A percentile compares a stretch with the other conserved stretches of the same genome.
These are phyloP conservation scores for Cyprinus carpio DNA, from an alignment of 2,113 vertebrate genomes.

Conservation along the genomic window DNA sequence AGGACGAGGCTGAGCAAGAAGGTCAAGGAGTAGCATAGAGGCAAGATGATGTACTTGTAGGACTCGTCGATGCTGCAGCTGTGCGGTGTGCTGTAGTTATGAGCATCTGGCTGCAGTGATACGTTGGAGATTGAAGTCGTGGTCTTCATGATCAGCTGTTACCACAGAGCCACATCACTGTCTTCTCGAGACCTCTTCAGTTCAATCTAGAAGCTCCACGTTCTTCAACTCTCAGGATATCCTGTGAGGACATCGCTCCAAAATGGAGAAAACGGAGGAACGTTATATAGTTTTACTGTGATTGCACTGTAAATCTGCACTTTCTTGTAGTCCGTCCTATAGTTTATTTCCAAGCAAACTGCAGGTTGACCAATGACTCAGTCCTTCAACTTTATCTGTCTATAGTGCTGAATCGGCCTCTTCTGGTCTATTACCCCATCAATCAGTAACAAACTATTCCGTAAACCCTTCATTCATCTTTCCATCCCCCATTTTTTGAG, in stretches of 20 bases:
- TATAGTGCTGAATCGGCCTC: conserved; percentile 75
- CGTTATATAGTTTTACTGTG: neutral
- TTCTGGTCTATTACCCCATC: conserved; percentile 76
- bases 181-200: conserved; percentile 1
- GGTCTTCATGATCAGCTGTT: conserved; percentile 49
- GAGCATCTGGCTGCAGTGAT: conserved; percentile 30
- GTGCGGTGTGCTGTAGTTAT: neutral
- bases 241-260: neutral
- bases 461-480: conserved; percentile 50
- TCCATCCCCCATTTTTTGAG: neutral
- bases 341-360: conserved; percentile 42
- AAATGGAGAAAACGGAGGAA: conserved; percentile 13
- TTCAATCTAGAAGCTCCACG: neutral
- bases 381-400: conserved; percentile 55
- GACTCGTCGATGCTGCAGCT: conserved; percentile 80
- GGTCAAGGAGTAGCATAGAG: conserved; percentile 81
- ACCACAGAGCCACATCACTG: conserved; percentile 31
- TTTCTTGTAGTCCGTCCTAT: conserved; percentile 12
- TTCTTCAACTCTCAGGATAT: neutral
- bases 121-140: conserved; percentile 36
- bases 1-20: conserved; percentile 79
- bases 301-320: conserved; percentile 1
- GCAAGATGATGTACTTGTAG: conserved; percentile 82
- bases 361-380: conserved; percentile 49
- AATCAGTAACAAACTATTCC: conserved; percentile 74